Evolutionary conservation across 2,888 invertebrate genomes (phyloP), one percentile per base, ranked within the genome.

Genomic region (Nephrotoma guestfalica): DNA sequence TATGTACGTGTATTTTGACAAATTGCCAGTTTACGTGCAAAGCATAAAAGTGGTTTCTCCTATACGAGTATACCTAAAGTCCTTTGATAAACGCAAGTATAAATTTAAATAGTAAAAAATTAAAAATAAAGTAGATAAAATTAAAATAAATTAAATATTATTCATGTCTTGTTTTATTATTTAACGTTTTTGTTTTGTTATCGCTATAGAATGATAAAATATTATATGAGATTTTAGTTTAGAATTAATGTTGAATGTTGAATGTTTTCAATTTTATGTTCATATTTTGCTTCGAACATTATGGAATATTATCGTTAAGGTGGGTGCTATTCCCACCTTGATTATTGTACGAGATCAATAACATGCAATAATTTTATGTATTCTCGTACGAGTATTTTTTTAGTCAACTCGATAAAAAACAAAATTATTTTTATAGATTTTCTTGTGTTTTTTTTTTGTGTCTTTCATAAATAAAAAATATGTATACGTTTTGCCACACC

Each of bases 1-100:
- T 71, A 4, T 71, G 13, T 47, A 47, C 47, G 51, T 15, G 30
- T 71, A 71, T 18, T 57, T 87, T 87, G 87, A 87, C 83, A 87
- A 84, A 87, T 87, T 42, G 85, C 86, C 51, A 84, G 83, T 87
- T 87, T 86, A 83, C 87, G 87, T 87, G 87, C 57, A 57, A 47
- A 42, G 5, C 43, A 85, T 71, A 71, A 71, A 71, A 71, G 30
- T 30, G 71, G 71, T 71, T 30, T 71, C 71, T 71, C 71, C 71
- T 71, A 30, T 43, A 43, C 11, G 11, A 6, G 11, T 43, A 43
- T 30, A n/a, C n/a, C n/a, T n/a, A 30, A 30, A 30, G 30, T 30
- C 11, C 71, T 71, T 30, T 71, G 30, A 30, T 30, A 30, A 71
- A 71, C 71, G 71, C 71, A 30, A 71, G 71, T 71, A 71, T 71